Evolutionary conservation across 1,140 invertebrate genomes (phyloP).

Genomic region (Hyles euphorbiae): DNA sequence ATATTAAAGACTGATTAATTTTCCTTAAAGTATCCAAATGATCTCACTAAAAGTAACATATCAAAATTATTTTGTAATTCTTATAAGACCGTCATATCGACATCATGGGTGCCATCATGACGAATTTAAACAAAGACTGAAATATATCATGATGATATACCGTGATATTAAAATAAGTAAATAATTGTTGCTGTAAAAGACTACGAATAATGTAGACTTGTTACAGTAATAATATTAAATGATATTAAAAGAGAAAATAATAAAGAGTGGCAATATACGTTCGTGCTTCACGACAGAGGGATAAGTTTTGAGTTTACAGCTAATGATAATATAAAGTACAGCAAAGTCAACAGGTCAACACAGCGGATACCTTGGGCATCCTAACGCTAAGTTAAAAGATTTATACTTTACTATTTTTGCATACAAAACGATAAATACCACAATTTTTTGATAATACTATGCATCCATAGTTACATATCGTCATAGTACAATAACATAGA

Average conservation of each 20-base stretch:
- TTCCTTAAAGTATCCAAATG: neutral
- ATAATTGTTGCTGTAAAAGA: constrained; percentile 22
- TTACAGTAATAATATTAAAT: constrained; percentile 2
- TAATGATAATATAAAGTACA: constrained; percentile 40
- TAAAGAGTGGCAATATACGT: constrained; percentile 44
- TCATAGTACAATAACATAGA: constrained; percentile 43
- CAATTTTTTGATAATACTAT: constrained; percentile 55
- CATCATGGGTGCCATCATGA: no score
- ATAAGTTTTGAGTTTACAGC: constrained; percentile 69
- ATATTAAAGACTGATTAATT: constrained; percentile 16
- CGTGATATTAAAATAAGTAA: constrained; percentile 14
- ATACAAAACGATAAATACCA: constrained; percentile 65
- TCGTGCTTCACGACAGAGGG: constrained; percentile 50
- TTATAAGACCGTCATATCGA: no score
- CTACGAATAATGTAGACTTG: constrained; percentile 15
- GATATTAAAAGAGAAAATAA: constrained; percentile 17
- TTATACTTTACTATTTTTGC: constrained; percentile 29
- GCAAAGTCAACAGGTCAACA: constrained; percentile 64
- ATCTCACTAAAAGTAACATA: no score
- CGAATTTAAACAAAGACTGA: no score
- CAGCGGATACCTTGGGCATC: constrained; percentile 70
- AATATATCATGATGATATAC: constrained; percentile 29
- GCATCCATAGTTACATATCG: constrained; percentile 55
- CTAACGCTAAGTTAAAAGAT: constrained; percentile 65
- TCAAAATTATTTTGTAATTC: no score